Conservation (phyloP, 1,140 invertebrate genomes). For the Drosophila truncata region DNA sequence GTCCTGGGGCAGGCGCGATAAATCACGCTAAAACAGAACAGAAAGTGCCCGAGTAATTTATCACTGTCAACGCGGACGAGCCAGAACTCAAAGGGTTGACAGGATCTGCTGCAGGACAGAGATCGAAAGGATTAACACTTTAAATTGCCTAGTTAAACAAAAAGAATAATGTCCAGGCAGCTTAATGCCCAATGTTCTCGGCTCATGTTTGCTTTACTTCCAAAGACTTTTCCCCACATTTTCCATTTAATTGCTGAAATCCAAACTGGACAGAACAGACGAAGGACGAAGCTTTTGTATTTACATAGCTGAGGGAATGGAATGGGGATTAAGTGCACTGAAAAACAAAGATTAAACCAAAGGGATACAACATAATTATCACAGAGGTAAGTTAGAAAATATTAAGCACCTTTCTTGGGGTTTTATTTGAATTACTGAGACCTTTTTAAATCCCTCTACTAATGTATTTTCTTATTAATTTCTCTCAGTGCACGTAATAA, state of each 20-base stretch:
- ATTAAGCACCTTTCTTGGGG: rapidly evolving
- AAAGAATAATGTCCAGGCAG: conserved; percentile 42
- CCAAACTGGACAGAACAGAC: conserved; percentile 31
- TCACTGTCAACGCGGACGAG: conserved; percentile 77
- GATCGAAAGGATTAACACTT: conserved; percentile 77
- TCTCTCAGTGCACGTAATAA: conserved; percentile 8
- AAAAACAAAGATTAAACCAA: neutral
- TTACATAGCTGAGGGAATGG: conserved; percentile 18
- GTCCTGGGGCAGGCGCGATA: conserved; percentile 75
- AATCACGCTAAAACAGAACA: conserved; percentile 82
- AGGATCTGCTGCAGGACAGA: conserved; percentile 52
- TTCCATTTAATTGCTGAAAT: conserved; percentile 46
- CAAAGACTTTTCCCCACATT: conserved; percentile 34
- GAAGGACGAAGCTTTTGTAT: conserved; percentile 23
- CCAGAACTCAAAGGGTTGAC: conserved; percentile 32
- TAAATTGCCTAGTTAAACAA: conserved; percentile 77
- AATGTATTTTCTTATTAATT: rapidly evolving
- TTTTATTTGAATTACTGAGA: neutral
- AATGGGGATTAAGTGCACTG: neutral
- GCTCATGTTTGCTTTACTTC: conserved; percentile 41
- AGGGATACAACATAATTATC: neutral
- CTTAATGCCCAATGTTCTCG: conserved; percentile 16
- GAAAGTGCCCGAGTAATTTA: conserved; percentile 80
- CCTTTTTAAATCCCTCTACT: no score
- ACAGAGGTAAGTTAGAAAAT: no score